Base-by-base conservation (phyloP, 1,140 invertebrate species). In the Plutomurus gul region DNA sequence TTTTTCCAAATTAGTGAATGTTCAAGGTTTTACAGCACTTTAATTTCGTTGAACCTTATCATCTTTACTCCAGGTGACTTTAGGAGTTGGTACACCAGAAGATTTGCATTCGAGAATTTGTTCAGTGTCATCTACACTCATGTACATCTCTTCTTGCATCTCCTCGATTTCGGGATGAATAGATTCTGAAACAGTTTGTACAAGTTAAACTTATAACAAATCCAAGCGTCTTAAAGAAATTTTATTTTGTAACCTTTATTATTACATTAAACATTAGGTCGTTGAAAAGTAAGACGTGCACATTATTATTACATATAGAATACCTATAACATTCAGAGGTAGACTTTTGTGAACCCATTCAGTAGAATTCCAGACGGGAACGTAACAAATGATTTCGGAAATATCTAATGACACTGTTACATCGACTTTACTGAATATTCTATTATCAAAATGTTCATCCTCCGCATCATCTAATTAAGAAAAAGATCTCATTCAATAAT, bases 311-410 rank as follows among this genome's bases (percentile, higher is more conserved):
- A n/a, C n/a, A n/a, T n/a, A n/a, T n/a, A n/a, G n/a, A n/a, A n/a
- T 73, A 82, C 81, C 77, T 36, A 22, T 36, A 25, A 77, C 51
- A 27, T 73, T 36, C 6, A 82, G n/a, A 16, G 6, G 27, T 11
- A 56, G 10, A 3, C 43, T 33, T 18, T 79, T 79, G 11, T 77
- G 71, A 27, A 71, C 49, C 81, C 81, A 82, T 8, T 80, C 20
- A 2, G 77, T 49, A 16, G 60, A 73, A 65, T 82, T 79, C 81
- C 81, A 82, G 5, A 82, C 73, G 0, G 81, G 81, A n/a, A 76
- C 81, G 43, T 73, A 82, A 76, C 81, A 82, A 56, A 77, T 51
- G 8, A 82, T 25, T 22, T 76, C 51, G 5, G 60, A 33, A 78
- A 82, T 82, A 39, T 77, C 76, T 33, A 46, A 18, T 7, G 71